Base-by-base conservation (phyloP, 2,113 vertebrate genomes). In the Hyla sarda region DNA sequence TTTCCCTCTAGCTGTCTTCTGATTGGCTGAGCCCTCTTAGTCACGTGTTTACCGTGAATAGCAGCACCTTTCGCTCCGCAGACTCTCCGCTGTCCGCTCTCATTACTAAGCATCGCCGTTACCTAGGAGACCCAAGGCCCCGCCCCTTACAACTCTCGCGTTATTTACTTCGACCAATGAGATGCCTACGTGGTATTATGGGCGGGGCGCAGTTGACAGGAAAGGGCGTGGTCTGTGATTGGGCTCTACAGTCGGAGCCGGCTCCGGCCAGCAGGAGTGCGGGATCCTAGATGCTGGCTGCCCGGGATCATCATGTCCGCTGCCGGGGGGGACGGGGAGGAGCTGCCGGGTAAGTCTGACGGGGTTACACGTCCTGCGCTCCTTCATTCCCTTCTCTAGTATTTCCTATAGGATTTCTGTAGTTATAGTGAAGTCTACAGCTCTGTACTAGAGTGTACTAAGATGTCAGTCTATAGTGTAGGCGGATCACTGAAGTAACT, bases 101-200 rank as follows among this genome's bases (percentile, higher is more conserved):
- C 17, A 14, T 25, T 60, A n/a, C 13, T 8, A 11, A n/a, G 84
- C 78, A 3, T 87, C 30, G 17, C 45, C 3, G 83, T 85, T 78
- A 8, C 56, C 83, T 17, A 37, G 73, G 83, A 52, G 32, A 77
- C 56, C 12, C 25, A 3, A 0, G 9, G 17, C 47, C n/a, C 41
- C 60, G 28, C 52, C 58, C 17, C 58, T 5, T 1, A 11, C 2
- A 14, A 9, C 14, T n/a, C 25, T n/a, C 62, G 73, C 71, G 23
- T 30, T 13, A 32, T 14, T 62, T 52, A 48, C 52, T 77, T 58
- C 21, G 74, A 67, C 85, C 84, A 32, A 82, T 62, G 41, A 3
- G 34, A 23, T 25, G 74, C 65, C 60, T 8, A 88, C 83, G 80
- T 87, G 79, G 45, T 37, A 82, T 84, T 45, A 92, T 90, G 91